These are phyloP conservation scores for Nansenia antarctica DNA, from an alignment of 2,113 vertebrate species.

Conservation along the genomic window DNA sequence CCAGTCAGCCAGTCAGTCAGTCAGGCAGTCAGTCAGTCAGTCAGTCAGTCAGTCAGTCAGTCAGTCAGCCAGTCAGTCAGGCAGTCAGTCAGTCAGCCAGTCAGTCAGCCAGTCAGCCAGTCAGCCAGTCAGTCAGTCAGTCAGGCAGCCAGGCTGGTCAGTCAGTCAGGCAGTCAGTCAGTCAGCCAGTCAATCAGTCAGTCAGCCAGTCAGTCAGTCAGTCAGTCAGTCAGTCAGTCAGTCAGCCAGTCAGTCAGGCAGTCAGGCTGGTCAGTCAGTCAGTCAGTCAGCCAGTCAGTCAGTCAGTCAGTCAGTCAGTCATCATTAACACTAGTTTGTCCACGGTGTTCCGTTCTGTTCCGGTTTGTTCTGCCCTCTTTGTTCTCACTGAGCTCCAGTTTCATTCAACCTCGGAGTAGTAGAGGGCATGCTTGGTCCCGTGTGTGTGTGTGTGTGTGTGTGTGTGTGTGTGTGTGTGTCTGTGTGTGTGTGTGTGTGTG, in stretches of 20 bases:
- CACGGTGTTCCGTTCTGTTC: not conserved
- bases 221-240: too few species aligned
- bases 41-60: not conserved
- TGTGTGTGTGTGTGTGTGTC: constrained; percentile 18
- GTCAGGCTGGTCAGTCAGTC: too few species aligned
- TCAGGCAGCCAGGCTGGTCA: too few species aligned
- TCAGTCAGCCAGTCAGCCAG: too few species aligned
- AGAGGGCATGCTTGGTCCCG: constrained; percentile 38
- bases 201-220: too few species aligned
- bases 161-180: not conserved
- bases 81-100: too few species aligned
- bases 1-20: not conserved
- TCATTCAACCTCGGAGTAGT: constrained; percentile 35
- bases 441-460: constrained; percentile 17
- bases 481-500: constrained; percentile 32
- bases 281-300: not conserved
- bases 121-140: too few species aligned
- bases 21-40: not conserved
- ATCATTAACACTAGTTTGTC: not conserved
- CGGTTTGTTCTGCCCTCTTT: constrained; percentile 22
- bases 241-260: too few species aligned
- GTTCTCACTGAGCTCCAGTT: constrained; percentile 50
- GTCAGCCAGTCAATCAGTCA: too few species aligned
- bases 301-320: not conserved
- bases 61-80: not conserved